These are phyloP conservation scores for Drosophila erecta DNA, from an alignment of 1,140 invertebrate species.

Conservation along the genomic window DNA sequence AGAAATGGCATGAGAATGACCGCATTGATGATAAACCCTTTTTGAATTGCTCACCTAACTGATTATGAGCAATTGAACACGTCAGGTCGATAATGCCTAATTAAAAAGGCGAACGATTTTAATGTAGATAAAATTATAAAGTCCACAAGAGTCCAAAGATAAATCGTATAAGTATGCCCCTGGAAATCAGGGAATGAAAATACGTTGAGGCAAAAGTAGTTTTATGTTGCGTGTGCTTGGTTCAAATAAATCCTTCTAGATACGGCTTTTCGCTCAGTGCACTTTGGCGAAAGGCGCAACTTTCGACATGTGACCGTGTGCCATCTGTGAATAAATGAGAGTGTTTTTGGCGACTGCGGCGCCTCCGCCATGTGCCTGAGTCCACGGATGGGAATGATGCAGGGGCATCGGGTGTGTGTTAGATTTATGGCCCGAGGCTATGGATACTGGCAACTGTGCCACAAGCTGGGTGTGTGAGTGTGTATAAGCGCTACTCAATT, in stretches of 20 bases:
- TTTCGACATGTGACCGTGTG: conserved; percentile 35
- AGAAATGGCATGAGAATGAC: conserved; percentile 9
- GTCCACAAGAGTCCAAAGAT: not conserved
- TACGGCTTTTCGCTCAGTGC: conserved; percentile 20
- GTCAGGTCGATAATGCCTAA: not conserved
- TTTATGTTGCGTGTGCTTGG: no score
- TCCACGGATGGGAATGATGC: conserved; percentile 19
- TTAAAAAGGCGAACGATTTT: not conserved
- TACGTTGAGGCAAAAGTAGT: no score
- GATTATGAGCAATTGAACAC: not conserved
- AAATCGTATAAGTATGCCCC: no score
- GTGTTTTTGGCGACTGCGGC: conserved; percentile 23
- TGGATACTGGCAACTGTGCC: conserved; percentile 27
- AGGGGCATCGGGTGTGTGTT: conserved; percentile 52
- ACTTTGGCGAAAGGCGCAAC: conserved; percentile 19
- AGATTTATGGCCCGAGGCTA: conserved; percentile 68
- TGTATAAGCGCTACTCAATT: conserved; percentile 73
- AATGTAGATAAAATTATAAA: not conserved
- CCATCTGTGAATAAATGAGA: conserved; percentile 16
- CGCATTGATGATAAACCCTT: conserved; percentile 22
- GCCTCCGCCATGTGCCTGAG: conserved; percentile 38
- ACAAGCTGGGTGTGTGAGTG: conserved; percentile 1
- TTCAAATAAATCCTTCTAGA: no score
- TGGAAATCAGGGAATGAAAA: no score
- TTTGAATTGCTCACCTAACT: conserved; percentile 12